These are phyloP conservation scores for Cephonodes hylas DNA, from an alignment of 2,888 invertebrate species.

Conservation along the genomic window DNA sequence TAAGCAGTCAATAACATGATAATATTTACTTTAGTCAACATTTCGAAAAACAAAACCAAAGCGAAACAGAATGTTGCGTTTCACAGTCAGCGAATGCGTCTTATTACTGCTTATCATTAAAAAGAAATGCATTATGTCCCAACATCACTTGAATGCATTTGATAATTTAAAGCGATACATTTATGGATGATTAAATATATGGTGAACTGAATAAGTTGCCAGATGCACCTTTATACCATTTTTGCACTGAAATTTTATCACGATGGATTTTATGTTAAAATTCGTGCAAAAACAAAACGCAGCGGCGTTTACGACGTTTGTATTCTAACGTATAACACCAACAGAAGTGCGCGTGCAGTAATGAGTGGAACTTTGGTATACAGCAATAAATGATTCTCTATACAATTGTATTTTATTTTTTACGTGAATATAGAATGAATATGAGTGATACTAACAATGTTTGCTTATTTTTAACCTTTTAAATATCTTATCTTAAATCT, in stretches of 20 bases:
- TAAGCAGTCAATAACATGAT: no score
- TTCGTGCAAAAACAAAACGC: neutral
- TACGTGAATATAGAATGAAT: neutral
- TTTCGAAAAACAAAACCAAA: neutral
- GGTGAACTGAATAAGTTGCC: neutral
- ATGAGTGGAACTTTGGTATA: neutral
- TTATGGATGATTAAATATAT: neutral
- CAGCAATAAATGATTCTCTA: slow-evolving; percentile 2
- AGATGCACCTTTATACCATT: neutral
- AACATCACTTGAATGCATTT: slow-evolving; percentile 2
- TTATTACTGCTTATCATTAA: neutral
- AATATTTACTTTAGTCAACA: no score
- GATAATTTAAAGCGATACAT: neutral
- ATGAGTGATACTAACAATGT: neutral
- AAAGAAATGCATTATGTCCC: neutral
- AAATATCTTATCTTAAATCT: neutral
- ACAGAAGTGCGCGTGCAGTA: neutral
- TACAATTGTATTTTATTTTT: neutral
- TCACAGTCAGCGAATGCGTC: neutral
- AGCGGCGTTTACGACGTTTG: neutral
- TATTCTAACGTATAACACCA: neutral
- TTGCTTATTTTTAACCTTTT: neutral
- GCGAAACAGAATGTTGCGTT: neutral
- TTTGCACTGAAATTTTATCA: neutral
- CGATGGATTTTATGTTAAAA: neutral